Evolutionary conservation across 2,113 vertebrate genomes (phyloP).

Genomic region (Noctilio leporinus): DNA sequence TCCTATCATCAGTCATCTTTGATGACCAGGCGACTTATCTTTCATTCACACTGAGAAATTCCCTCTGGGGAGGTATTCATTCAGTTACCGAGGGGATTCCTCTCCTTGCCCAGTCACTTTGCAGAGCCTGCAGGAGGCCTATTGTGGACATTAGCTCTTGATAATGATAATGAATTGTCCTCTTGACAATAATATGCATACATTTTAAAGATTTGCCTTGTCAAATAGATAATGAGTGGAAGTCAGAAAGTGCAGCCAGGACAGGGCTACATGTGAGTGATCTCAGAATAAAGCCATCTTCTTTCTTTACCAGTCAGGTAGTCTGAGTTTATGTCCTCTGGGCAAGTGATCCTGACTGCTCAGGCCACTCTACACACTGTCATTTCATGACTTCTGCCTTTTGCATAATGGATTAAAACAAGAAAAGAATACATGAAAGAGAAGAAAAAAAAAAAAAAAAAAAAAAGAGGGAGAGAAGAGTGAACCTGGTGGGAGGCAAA

Average conservation of each 20-base stretch:
- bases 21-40: neutral
- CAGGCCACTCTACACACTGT: neutral
- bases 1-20: constrained; percentile 42
- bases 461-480: neutral
- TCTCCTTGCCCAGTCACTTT: neutral
- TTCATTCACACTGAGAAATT: neutral
- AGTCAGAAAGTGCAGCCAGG: neutral
- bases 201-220: neutral
- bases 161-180: neutral
- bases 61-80: neutral
- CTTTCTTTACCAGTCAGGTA: neutral
- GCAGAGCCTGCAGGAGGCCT: neutral
- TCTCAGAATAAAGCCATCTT: neutral
- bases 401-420: neutral
- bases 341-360: neutral
- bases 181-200: neutral
- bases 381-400: constrained; percentile 18
- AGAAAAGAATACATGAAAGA: neutral
- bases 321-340: neutral
- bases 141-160: neutral
- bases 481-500: neutral
- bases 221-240: neutral
- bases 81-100: neutral
- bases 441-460: too few species aligned
- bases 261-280: neutral